Evolutionary conservation across 2,888 invertebrate genomes (phyloP), one percentile per base, ranked within the genome.

Genomic region (Poecilus cupreus): DNA sequence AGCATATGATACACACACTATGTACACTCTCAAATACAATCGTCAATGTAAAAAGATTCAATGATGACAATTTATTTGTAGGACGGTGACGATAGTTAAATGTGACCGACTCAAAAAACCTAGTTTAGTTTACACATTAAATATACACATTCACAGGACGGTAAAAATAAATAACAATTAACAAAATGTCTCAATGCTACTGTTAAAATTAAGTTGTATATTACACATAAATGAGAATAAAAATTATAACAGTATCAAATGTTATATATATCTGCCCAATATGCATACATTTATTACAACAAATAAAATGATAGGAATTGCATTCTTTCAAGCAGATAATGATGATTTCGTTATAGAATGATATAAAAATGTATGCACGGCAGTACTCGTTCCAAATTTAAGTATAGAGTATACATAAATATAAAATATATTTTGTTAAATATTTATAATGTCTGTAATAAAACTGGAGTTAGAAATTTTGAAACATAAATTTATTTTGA

Each of bases 1-100:
- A 72, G 80, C 80, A 80, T 80, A 80, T 80, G 54, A 80, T 80
- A 80, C 80, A 80, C 80, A 80, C 72, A 72, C 79, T 80, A 80
- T 80, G 43, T 80, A 80, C 80, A 80, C 16, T 70, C 24, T 64
- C 32, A 13, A 64, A 64, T 32, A 51, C 16, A 54, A 24, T 60
- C 18, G 24, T 60, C n/a, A 39, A 70, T 39, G 11, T 22, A 51
- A 72, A 72, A 78, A 64, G 46, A 72, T 80, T 72, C 72, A 80
- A 70, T 64, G 22, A 57, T 77, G 64, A 54, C 32, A 60, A 54
- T 57, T 77, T 60, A 39, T 43, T 77, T 51, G 39, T 80, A 72
- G 80, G 80, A 80, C 80, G 80, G 80, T 80, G 43, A 57, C 64
- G 68, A 39, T 60, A 70, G 70, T 39, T 18, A 64, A 39, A 72